Evolutionary conservation across 2,888 invertebrate species (phyloP).

Genomic region (Phyllotreta striolata): DNA sequence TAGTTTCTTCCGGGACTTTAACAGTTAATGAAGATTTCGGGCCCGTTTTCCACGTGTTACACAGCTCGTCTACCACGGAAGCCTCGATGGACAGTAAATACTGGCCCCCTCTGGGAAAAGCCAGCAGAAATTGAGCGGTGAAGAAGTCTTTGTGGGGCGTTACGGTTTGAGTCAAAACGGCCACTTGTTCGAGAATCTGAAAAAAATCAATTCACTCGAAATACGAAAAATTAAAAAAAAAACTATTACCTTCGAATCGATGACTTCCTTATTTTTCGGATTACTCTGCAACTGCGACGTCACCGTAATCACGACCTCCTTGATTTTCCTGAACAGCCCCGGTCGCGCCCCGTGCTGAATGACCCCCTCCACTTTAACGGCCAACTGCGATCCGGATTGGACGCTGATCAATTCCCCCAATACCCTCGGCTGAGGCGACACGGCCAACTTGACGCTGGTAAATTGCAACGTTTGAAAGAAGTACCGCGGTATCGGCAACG

Average conservation of each 20-base stretch:
- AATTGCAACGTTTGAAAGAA: constrained; percentile 87
- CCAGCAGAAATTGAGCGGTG: constrained; percentile 88
- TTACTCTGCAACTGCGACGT: constrained; percentile 68
- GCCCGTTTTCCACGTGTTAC: constrained; percentile 90
- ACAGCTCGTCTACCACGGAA: constrained; percentile 83
- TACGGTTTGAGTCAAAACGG: constrained; percentile 78
- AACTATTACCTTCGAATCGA: constrained; percentile 53
- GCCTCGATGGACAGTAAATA: constrained; percentile 85
- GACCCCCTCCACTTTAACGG: constrained; percentile 94
- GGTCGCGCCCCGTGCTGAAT: constrained; percentile 76
- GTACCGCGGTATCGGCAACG: constrained; percentile 77
- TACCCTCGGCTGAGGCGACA: constrained; percentile 81
- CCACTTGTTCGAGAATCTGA: constrained; percentile 58
- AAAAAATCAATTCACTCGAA: too few species aligned
- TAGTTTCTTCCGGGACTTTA: constrained; percentile 74
- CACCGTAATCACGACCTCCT: constrained; percentile 75
- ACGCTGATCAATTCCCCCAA: constrained; percentile 86
- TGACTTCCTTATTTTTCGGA: constrained; percentile 56
- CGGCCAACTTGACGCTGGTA: constrained; percentile 81
- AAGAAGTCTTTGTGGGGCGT: constrained; percentile 94
- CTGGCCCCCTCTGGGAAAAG: constrained; percentile 72
- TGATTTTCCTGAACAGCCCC: constrained; percentile 74
- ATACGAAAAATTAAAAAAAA: constrained; percentile 55
- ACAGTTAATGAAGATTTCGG: constrained; percentile 80
- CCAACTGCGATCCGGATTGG: constrained; percentile 83